Percentiles rank a stretch among this genome's conserved stretches.
Conservation (phyloP, 2,888 invertebrate species). For the Trichacis sp. region DNA sequence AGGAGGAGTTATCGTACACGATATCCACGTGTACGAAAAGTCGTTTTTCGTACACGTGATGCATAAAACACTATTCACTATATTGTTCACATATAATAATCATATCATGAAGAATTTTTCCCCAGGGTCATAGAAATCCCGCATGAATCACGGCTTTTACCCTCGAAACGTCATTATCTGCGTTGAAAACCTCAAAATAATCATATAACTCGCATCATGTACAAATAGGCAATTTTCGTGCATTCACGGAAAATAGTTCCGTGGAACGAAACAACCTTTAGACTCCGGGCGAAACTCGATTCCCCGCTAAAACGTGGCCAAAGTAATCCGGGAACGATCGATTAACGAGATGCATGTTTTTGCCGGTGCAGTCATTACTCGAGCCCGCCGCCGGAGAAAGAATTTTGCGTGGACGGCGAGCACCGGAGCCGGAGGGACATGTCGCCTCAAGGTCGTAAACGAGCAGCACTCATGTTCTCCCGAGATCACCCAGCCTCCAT, state of each 20-base stretch:
- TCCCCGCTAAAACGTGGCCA: conserved; percentile 6
- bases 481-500: conserved; percentile 70
- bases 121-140: neutral
- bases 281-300: conserved; percentile 42
- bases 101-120: too few species aligned
- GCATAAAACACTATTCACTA: too few species aligned
- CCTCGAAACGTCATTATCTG: too few species aligned
- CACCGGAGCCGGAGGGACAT: conserved; percentile 86
- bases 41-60: too few species aligned
- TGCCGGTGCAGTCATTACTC: conserved; percentile 65
- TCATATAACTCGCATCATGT: too few species aligned
- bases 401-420: conserved; percentile 73
- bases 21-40: too few species aligned
- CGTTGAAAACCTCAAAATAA: too few species aligned
- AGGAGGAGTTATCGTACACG: too few species aligned
- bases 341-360: conserved; percentile 48
- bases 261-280: conserved; percentile 37
- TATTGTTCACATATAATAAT: too few species aligned
- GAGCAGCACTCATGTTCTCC: conserved; percentile 77
- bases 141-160: neutral
- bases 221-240: too few species aligned
- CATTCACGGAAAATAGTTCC: too few species aligned
- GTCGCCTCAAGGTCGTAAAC: conserved; percentile 82
- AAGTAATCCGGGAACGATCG: conserved; percentile 48
- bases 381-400: conserved; percentile 70